Conservation (phyloP, 1,140 invertebrate genomes). For the Polypedilum pembai region DNA sequence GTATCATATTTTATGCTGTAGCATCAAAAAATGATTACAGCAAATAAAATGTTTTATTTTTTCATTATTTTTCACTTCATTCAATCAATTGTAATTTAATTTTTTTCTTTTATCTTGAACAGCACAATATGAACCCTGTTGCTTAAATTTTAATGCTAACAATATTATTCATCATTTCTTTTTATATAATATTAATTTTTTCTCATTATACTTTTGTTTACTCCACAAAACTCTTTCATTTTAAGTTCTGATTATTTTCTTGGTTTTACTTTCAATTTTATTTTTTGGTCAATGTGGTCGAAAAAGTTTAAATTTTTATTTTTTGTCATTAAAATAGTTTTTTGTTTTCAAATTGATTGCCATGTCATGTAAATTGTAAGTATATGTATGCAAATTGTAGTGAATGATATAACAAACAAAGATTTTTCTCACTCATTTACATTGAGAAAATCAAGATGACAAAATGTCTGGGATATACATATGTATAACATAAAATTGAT, state of each 20-base stretch:
- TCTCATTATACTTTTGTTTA: background rate
- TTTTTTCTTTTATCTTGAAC: background rate
- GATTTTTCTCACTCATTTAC: too few relatives aligned
- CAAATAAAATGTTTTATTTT: background rate
- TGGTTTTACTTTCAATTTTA: background rate
- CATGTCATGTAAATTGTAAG: background rate
- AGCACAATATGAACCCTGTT: conserved; percentile 9
- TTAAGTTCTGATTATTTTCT: background rate
- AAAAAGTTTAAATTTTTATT: background rate
- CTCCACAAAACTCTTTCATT: background rate
- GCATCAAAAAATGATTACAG: too few relatives aligned
- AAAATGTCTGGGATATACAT: too few relatives aligned
- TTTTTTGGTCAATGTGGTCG: conserved; percentile 10
- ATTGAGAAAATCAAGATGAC: too few relatives aligned
- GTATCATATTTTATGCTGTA: too few relatives aligned
- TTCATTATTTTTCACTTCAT: conserved; percentile 1
- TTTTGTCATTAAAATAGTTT: background rate
- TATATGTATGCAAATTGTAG: too few relatives aligned
- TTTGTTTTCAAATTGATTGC: conserved; percentile 9
- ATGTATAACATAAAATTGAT: too few relatives aligned
- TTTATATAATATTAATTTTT: background rate
- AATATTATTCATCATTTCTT: background rate
- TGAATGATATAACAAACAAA: too few relatives aligned
- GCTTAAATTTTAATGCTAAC: background rate
- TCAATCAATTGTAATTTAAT: background rate